Evolutionary conservation across 2,113 vertebrate genomes (phyloP).

Genomic region (Tringa solitaria): DNA sequence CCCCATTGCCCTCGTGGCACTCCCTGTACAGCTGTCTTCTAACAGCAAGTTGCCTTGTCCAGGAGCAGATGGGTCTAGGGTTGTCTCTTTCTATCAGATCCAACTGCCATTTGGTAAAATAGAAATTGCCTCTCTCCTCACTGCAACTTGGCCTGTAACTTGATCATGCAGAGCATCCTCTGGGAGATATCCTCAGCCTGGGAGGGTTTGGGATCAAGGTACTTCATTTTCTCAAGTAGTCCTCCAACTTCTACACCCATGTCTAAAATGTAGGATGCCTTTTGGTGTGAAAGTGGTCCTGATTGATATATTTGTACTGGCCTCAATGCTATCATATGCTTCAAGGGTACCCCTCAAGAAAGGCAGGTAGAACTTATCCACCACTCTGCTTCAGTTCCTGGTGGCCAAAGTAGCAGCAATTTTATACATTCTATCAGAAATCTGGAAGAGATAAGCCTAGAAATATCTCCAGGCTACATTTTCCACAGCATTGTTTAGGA

Average conservation of each 20-base stretch:
- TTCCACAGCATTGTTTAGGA: background rate
- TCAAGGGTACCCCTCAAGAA: background rate
- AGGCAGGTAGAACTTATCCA: background rate
- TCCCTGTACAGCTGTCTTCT: background rate
- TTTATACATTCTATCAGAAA: background rate
- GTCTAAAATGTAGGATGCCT: background rate
- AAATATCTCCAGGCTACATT: background rate
- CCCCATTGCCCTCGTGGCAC: fast-evolving
- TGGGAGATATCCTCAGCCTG: background rate
- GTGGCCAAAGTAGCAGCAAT: background rate
- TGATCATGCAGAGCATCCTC: background rate
- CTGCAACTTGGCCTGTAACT: fast-evolving
- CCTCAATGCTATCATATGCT: background rate
- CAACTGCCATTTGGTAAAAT: background rate
- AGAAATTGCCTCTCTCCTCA: background rate
- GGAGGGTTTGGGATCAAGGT: background rate
- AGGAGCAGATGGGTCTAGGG: background rate
- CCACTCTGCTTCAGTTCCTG: background rate
- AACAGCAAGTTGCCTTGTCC: background rate
- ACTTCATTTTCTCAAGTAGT: background rate
- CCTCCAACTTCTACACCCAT: background rate
- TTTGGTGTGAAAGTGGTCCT: background rate
- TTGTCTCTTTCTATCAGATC: background rate
- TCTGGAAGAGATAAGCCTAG: background rate
- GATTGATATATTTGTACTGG: background rate